A percentile compares a stretch with the other conserved stretches of the same genome.
These are phyloP conservation scores for Drosophila cyrtoloma DNA, from an alignment of 2,888 invertebrate genomes.

Conservation along the genomic window DNA sequence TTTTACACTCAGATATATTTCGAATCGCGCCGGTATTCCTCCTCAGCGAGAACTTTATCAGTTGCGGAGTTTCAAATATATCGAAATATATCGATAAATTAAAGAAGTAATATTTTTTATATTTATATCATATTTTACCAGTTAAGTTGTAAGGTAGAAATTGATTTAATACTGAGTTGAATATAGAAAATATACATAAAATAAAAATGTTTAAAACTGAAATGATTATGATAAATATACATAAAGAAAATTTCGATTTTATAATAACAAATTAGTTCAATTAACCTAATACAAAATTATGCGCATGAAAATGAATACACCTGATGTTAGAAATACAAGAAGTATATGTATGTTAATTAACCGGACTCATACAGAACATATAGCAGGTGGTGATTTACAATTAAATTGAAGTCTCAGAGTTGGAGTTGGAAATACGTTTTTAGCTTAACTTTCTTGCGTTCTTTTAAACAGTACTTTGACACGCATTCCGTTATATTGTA, in stretches of 20 bases:
- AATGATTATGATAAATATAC: neutral
- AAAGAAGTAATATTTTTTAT: neutral
- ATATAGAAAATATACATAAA: neutral
- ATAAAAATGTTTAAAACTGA: neutral
- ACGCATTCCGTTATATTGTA: slow-evolving; percentile 26
- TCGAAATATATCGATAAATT: neutral
- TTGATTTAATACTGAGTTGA: neutral
- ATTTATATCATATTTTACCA: neutral
- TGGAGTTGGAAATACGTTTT: slow-evolving; percentile 1
- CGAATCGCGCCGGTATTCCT: neutral
- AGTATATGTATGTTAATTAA: neutral
- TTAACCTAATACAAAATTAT: neutral
- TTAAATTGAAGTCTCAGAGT: slow-evolving; percentile 1
- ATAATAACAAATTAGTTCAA: neutral
- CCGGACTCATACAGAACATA: neutral
- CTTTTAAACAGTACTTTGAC: slow-evolving; percentile 14
- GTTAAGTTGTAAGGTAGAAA: neutral
- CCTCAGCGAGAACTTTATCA: neutral
- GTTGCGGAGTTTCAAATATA: neutral
- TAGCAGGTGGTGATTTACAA: slow-evolving; percentile 7
- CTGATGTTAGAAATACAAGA: neutral
- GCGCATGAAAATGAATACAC: neutral
- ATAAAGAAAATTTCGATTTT: neutral
- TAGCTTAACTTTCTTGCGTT: slow-evolving; percentile 14
- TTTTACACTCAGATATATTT: neutral